Conservation (phyloP, 2,888 invertebrate species). For the Chaitophorus viminalis region DNA sequence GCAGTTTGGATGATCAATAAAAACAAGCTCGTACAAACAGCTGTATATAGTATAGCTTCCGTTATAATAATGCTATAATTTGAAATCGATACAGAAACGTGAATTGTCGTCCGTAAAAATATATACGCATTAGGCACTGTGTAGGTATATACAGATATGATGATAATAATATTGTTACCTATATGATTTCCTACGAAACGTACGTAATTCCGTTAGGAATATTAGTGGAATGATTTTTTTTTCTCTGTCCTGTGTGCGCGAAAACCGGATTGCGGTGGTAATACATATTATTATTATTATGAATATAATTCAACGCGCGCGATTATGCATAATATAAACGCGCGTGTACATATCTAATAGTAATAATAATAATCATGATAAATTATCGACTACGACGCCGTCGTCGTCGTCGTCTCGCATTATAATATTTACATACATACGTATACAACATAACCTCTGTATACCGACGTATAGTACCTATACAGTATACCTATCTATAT, state of each 20-base stretch:
- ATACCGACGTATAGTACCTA: neutral
- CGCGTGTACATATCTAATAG: neutral
- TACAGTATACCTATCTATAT: too few species aligned
- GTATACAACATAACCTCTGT: too few species aligned
- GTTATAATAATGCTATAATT: neutral
- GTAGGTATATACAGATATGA: neutral
- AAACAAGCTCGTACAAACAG: neutral
- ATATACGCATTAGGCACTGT: neutral
- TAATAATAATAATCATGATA: neutral
- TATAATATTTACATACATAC: neutral
- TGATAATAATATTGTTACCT: neutral
- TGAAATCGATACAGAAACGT: neutral
- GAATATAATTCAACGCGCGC: neutral
- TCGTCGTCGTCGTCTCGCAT: neutral
- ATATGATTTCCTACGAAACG: neutral
- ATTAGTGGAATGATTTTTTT: constrained; percentile 17
- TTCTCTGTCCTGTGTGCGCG: neutral
- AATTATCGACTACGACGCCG: neutral
- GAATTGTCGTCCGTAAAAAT: neutral
- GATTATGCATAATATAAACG: neutral
- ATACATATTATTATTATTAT: too few species aligned
- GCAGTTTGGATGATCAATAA: neutral
- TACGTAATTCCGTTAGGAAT: neutral
- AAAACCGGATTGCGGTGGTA: constrained; percentile 41
- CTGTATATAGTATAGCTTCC: neutral